These are phyloP conservation scores for Meteorus cinctellus DNA, from an alignment of 2,888 invertebrate genomes.

Conservation along the genomic window DNA sequence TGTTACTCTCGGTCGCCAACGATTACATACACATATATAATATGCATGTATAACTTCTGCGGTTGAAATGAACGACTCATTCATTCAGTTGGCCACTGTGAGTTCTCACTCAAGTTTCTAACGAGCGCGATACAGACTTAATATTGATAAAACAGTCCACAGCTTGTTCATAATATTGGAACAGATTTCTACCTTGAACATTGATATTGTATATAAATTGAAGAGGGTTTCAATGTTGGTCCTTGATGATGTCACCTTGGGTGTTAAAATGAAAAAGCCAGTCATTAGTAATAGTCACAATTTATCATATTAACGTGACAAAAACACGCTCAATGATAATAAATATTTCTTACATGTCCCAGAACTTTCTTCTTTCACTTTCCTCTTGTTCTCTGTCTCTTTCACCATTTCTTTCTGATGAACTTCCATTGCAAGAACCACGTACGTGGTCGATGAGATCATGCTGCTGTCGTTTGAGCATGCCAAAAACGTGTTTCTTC, in stretches of 20 bases:
- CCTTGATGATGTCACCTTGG: neutral
- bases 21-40: conserved; percentile 13
- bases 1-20: conserved; percentile 15
- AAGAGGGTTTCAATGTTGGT: neutral
- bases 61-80: neutral
- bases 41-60: conserved; percentile 1
- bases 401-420: neutral
- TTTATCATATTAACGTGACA: conserved; percentile 1
- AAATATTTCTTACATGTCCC: neutral
- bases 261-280: neutral
- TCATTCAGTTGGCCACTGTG: neutral
- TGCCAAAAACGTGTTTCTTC: conserved; percentile 10
- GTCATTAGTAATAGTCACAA: neutral
- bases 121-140: neutral
- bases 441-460: conserved; percentile 1
- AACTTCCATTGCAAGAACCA: neutral
- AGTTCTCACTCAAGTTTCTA: neutral
- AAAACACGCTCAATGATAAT: neutral
- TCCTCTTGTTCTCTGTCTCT: neutral
- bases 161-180: neutral
- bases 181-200: neutral
- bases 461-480: neutral
- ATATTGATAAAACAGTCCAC: neutral
- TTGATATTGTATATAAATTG: neutral
- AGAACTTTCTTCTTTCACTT: neutral